Percentiles rank a stretch among this genome's conserved stretches.
phyloP scores from a whole-genome alignment of 2,113 vertebrate species.

The Xiphias gladius region DNA sequence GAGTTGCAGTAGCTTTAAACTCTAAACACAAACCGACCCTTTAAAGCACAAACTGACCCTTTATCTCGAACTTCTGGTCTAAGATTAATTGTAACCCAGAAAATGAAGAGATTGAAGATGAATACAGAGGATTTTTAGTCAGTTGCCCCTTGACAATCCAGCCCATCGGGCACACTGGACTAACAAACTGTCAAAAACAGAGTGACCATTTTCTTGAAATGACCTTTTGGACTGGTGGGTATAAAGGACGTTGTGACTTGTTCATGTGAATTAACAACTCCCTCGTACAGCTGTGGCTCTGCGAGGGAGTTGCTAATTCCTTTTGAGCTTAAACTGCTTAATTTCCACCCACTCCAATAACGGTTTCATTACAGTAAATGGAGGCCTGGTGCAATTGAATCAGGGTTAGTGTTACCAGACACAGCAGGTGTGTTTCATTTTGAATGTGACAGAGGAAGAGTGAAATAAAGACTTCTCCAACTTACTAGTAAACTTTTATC shows the following conservation, averaged over 20 bases:
- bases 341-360: slow-evolving; percentile 65
- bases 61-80: background rate
- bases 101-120: background rate
- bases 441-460: slow-evolving; percentile 1
- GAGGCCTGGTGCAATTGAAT: slow-evolving; percentile 41
- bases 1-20: background rate
- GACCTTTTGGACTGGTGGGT: background rate
- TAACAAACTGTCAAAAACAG: background rate
- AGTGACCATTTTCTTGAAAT: background rate
- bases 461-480: background rate
- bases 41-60: background rate
- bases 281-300: slow-evolving; percentile 26
- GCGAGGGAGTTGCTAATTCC: slow-evolving; percentile 55
- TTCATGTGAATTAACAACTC: slow-evolving; percentile 18
- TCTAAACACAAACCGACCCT: background rate
- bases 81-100: background rate
- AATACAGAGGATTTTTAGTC: no score
- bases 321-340: slow-evolving; percentile 65
- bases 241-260: background rate
- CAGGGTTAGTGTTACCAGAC: slow-evolving; percentile 23
- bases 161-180: background rate
- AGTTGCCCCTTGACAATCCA: background rate
- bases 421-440: slow-evolving; percentile 32
- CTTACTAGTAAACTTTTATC: background rate
- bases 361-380: slow-evolving; percentile 61